Percentiles rank a stretch among this genome's conserved stretches.
Conservation (phyloP, 1,140 invertebrate genomes). For the Drosophila quadrilineata region DNA sequence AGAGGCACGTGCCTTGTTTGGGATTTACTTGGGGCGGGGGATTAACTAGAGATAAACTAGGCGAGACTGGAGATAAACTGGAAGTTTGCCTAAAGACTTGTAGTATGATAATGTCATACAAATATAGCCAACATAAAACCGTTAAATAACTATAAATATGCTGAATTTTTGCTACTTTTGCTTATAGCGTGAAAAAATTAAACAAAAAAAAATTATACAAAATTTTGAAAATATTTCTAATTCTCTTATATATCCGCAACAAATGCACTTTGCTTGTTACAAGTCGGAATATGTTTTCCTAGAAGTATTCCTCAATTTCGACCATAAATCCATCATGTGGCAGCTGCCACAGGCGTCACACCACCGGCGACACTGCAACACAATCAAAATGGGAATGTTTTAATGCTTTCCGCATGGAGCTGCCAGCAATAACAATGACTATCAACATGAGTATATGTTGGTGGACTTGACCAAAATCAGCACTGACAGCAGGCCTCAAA, state of each 20-base stretch:
- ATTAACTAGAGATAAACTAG: too few relatives aligned
- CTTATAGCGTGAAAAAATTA: too few relatives aligned
- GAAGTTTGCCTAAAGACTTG: too few relatives aligned
- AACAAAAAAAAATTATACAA: background rate
- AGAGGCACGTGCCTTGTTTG: constrained; percentile 14
- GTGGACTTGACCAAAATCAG: too few relatives aligned
- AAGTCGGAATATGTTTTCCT: background rate
- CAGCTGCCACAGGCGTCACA: constrained; percentile 3
- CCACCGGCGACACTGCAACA: constrained; percentile 14
- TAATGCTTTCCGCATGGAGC: constrained; percentile 38
- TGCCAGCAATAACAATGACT: constrained; percentile 13
- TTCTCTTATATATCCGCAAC: background rate
- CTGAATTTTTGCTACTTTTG: too few relatives aligned
- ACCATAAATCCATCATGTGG: constrained; percentile 14
- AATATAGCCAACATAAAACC: too few relatives aligned
- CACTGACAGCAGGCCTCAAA: too few relatives aligned
- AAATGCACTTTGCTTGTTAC: constrained; percentile 12
- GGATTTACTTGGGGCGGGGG: too few relatives aligned
- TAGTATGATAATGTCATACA: too few relatives aligned
- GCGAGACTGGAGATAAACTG: too few relatives aligned
- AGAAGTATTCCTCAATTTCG: constrained; percentile 4
- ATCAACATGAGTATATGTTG: too few relatives aligned
- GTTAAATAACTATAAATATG: too few relatives aligned
- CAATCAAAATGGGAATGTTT: constrained; percentile 17
- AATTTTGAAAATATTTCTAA: background rate